These are phyloP conservation scores for Dromiciops gliroides DNA, from an alignment of 2,113 vertebrate species.

Conservation along the genomic window DNA sequence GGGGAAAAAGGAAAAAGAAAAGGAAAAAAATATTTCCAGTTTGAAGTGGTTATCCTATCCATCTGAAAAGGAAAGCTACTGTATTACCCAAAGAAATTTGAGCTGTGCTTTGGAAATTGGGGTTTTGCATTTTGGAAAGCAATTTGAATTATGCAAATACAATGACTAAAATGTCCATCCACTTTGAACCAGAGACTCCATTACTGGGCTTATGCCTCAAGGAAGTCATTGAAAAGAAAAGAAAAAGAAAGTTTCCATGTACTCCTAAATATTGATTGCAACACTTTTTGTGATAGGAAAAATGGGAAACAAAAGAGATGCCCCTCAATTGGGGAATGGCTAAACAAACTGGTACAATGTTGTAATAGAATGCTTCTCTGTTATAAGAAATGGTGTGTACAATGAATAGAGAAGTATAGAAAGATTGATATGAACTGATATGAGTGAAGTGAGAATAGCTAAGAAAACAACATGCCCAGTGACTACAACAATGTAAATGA, in stretches of 20 bases:
- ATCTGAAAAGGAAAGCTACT: constrained; percentile 23
- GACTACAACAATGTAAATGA: background rate
- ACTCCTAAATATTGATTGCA: background rate
- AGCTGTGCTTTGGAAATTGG: constrained; percentile 7
- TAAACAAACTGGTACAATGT: background rate
- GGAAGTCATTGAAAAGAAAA: background rate
- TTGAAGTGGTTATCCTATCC: constrained; percentile 25
- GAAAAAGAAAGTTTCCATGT: background rate
- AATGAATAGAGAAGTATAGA: background rate
- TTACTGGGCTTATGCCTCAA: background rate
- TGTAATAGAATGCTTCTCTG: background rate
- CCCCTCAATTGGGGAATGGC: background rate
- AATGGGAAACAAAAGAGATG: background rate
- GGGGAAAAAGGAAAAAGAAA: background rate
- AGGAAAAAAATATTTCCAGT: background rate
- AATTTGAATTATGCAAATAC: background rate
- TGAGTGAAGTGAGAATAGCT: background rate
- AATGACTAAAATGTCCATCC: background rate
- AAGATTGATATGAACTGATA: background rate
- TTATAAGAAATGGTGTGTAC: background rate
- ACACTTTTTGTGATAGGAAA: background rate
- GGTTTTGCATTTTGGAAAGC: background rate
- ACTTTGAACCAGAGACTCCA: background rate
- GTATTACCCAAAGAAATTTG: constrained; percentile 8
- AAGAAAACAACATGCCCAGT: background rate